Evolutionary conservation across 2,113 vertebrate species (phyloP).

Genomic region (Sakesphorus luctuosus): DNA sequence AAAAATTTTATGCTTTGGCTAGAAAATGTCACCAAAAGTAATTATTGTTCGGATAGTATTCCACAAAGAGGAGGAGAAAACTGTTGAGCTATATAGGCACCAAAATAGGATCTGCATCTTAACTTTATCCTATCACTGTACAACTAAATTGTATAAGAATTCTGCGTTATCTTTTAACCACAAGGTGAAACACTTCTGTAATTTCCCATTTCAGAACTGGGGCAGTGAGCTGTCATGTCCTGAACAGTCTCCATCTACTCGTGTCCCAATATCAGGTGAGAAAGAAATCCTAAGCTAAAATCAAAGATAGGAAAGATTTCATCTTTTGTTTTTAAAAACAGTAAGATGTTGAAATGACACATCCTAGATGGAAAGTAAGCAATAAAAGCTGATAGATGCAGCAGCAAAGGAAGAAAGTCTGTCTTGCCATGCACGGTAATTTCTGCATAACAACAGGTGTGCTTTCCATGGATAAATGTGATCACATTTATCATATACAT

Average conservation of each 20-base stretch:
- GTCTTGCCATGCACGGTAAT: not conserved
- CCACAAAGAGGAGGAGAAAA: not conserved
- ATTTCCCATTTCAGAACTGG: slow-evolving; percentile 84
- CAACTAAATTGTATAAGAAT: not conserved
- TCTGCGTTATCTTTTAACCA: not conserved
- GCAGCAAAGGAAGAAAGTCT: not conserved
- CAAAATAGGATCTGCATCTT: not conserved
- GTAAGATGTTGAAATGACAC: not conserved
- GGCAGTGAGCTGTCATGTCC: slow-evolving; percentile 87
- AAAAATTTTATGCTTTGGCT: not conserved
- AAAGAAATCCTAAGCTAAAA: not conserved
- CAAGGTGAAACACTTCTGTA: not conserved
- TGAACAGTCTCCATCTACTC: slow-evolving; percentile 67
- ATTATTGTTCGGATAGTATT: not conserved
- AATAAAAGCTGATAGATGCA: not conserved
- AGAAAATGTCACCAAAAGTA: not conserved
- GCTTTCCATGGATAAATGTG: not conserved
- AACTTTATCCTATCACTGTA: not conserved
- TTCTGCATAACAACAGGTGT: not conserved
- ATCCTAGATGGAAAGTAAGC: not conserved
- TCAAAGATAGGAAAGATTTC: not conserved
- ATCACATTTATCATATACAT: not conserved
- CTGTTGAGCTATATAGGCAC: not conserved
- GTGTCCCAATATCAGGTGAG: slow-evolving; percentile 88
- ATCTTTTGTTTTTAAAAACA: not conserved